Evolutionary conservation across 2,113 vertebrate genomes (phyloP).

Genomic region (Nycticebus coucang): DNA sequence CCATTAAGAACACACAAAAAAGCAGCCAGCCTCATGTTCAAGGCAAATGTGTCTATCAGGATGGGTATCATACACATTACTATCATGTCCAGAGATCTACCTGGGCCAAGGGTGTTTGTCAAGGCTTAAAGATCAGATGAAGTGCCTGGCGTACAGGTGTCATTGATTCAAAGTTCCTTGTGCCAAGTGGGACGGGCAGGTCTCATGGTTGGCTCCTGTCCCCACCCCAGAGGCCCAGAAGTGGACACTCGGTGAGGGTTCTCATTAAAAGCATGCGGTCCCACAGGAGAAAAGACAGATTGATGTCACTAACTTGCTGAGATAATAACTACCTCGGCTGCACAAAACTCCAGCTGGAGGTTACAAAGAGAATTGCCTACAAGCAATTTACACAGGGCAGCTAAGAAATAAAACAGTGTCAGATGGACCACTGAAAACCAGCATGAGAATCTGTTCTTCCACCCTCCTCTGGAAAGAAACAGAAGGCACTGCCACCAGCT

Average conservation of each 20-base stretch:
- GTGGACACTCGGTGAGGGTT: constrained; percentile 70
- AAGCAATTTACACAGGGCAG: constrained; percentile 78
- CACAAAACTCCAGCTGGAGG: constrained; percentile 75
- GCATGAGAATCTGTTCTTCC: constrained; percentile 68
- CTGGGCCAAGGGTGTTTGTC: constrained; percentile 10
- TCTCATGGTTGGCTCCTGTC: constrained; percentile 27
- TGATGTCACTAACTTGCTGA: constrained; percentile 80
- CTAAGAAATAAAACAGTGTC: constrained; percentile 76
- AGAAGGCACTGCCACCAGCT: constrained; percentile 80
- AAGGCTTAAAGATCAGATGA: constrained; percentile 55
- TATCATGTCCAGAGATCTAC: constrained; percentile 34
- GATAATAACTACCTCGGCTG: constrained; percentile 79
- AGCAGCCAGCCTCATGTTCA: neutral
- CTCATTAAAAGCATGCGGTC: constrained; percentile 76
- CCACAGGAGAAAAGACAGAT: constrained; percentile 78
- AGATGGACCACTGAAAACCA: constrained; percentile 73
- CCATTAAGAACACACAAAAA: neutral
- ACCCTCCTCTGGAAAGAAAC: constrained; percentile 71
- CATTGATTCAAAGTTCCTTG: constrained; percentile 54
- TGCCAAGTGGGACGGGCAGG: neutral
- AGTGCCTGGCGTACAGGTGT: neutral
- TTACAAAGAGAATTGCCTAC: constrained; percentile 79
- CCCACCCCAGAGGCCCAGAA: constrained; percentile 63
- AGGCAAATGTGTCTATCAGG: constrained; percentile 17
- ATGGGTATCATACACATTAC: neutral